Percentiles rank a stretch among this genome's conserved stretches.
These are phyloP conservation scores for Lepidonotus clava DNA, from an alignment of 2,888 invertebrate genomes.

Conservation along the genomic window DNA sequence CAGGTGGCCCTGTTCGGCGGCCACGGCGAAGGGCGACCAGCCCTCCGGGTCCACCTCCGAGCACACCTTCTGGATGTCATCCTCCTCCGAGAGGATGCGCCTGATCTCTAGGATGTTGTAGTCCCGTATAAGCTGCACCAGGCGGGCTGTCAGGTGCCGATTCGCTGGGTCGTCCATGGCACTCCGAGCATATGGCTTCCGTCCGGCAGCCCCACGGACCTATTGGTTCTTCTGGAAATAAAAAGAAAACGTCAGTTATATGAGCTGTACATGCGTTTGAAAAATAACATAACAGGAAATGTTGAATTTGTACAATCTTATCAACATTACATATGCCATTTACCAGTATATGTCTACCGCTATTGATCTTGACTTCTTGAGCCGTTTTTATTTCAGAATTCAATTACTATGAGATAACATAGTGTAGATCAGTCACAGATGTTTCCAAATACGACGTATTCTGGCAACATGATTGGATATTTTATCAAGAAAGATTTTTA, in stretches of 20 bases:
- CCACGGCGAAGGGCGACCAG: constrained; percentile 63
- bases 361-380: too few species aligned
- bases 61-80: constrained; percentile 38
- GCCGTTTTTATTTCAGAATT: too few species aligned
- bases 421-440: too few species aligned
- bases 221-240: not conserved
- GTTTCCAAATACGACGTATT: not conserved
- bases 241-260: not conserved
- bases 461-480: not conserved
- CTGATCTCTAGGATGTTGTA: constrained; percentile 46
- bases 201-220: not conserved
- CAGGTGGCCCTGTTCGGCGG: constrained; percentile 61
- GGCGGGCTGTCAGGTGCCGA: not conserved
- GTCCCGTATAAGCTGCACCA: constrained; percentile 42
- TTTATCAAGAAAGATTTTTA: too few species aligned
- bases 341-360: too few species aligned
- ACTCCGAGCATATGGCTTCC: not conserved
- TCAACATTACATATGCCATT: too few species aligned
- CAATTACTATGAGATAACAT: too few species aligned
- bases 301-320: too few species aligned
- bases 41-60: constrained; percentile 58
- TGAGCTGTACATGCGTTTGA: not conserved
- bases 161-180: constrained; percentile 45
- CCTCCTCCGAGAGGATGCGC: not conserved
- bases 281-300: not conserved